phyloP scores from a whole-genome alignment of 2,797 vertebrate genomes.

The Enteromius anoplus region DNA sequence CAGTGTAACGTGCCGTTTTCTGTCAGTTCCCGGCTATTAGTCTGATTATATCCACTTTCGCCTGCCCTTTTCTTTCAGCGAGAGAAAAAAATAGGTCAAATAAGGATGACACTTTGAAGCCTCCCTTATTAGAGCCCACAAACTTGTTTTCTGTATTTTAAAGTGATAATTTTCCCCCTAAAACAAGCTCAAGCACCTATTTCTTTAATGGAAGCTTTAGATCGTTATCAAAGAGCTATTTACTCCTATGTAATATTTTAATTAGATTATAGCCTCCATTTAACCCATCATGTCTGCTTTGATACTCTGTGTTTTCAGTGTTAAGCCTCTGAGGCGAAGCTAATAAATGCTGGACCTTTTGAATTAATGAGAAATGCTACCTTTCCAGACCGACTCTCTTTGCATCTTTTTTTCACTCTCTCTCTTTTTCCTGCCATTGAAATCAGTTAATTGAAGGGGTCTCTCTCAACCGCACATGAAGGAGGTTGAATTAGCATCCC shows the following conservation, averaged over 20 bases:
- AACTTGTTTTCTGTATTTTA: constrained; percentile 80
- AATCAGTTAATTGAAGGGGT: constrained; percentile 99
- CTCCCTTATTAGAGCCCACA: constrained; percentile 73
- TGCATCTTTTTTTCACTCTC: constrained; percentile 78
- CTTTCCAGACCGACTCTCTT: constrained; percentile 86
- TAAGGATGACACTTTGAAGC: constrained; percentile 76
- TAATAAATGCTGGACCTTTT: constrained; percentile 92
- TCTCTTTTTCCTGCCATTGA: constrained; percentile 85
- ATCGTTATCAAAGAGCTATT: constrained; percentile 99
- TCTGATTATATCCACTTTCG: constrained; percentile 59
- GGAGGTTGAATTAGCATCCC: constrained; percentile 96
- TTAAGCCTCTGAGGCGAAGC: constrained; percentile 95
- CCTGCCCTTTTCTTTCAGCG: constrained; percentile 54
- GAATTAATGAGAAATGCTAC: constrained; percentile 95
- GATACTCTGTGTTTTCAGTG: constrained; percentile 91
- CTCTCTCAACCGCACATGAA: constrained; percentile 95
- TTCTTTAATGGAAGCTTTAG: constrained; percentile 94
- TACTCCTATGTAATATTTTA: constrained; percentile 97
- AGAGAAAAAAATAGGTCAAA: constrained; percentile 61
- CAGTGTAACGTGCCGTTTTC: constrained; percentile 59
- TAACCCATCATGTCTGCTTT: constrained; percentile 99
- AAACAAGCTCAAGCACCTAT: constrained; percentile 85
- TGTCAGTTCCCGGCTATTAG: constrained; percentile 60
- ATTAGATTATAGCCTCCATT: constrained; percentile 99
- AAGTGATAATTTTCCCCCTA: constrained; percentile 83